Conservation (phyloP, 2,888 invertebrate genomes). For the Aethes cnicana region DNA sequence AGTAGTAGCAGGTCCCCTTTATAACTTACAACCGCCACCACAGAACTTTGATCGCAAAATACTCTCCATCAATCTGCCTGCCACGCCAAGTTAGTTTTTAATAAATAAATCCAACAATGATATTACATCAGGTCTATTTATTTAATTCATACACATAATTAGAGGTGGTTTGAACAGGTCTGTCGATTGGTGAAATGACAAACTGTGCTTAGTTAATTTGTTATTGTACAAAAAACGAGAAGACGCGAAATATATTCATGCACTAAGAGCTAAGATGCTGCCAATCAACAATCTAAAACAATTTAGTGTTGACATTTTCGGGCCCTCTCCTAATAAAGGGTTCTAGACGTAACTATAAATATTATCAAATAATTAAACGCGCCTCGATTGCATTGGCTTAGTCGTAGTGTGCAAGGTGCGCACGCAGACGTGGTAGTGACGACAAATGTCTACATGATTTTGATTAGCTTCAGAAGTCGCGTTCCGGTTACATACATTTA, state of each 20-base stretch:
- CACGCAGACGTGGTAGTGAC: conserved; percentile 6
- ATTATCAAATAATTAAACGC: conserved; percentile 3
- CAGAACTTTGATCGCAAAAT: no score
- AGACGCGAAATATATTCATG: conserved; percentile 50
- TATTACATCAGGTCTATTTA: conserved; percentile 68
- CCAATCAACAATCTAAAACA: conserved; percentile 37
- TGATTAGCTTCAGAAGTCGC: conserved; percentile 15
- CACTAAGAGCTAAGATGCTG: conserved; percentile 53
- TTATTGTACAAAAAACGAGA: conserved; percentile 60
- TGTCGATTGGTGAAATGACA: conserved; percentile 67
- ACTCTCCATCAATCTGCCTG: no score
- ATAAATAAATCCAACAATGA: conserved; percentile 46
- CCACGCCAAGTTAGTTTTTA: no score
- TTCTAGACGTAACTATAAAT: conserved; percentile 6
- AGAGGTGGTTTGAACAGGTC: conserved; percentile 65
- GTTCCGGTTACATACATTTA: conserved; percentile 19
- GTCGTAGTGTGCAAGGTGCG: conserved; percentile 15
- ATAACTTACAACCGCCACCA: no score
- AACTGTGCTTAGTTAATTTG: conserved; percentile 64
- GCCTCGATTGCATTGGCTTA: conserved; percentile 4
- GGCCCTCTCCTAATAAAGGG: conserved; percentile 9
- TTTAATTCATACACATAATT: conserved; percentile 70
- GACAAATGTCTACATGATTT: conserved; percentile 19
- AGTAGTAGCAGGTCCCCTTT: no score
- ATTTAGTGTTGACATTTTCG: conserved; percentile 10